Conservation (phyloP, 1,140 invertebrate species). For the Alviniconcha marisindica region DNA sequence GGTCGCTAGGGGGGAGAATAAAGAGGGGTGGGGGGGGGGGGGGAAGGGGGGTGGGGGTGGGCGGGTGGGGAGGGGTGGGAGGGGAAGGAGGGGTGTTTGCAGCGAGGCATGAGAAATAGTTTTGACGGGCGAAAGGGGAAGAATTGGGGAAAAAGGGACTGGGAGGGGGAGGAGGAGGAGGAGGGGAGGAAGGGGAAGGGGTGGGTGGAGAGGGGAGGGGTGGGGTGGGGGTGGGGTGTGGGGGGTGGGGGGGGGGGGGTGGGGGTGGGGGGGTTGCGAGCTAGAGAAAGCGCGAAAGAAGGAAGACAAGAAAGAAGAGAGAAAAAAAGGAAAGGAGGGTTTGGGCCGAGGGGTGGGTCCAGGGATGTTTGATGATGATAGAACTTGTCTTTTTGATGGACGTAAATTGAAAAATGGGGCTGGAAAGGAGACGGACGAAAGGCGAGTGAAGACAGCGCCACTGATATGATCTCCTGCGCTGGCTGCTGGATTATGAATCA, state of each 20-base stretch:
- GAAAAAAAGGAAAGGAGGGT: too few species aligned
- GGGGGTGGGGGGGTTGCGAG: too few species aligned
- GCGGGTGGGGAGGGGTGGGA: background rate
- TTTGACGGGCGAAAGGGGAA: conserved; percentile 32
- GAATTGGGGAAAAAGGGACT: background rate
- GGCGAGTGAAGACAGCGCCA: conserved; percentile 4
- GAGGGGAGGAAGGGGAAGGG: background rate
- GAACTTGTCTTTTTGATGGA: conserved; percentile 31
- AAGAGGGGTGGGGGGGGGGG: background rate
- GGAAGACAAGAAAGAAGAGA: too few species aligned
- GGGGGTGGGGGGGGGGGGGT: too few species aligned
- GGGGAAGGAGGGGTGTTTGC: background rate
- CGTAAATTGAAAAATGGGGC: conserved; percentile 33
- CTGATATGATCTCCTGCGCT: conserved; percentile 12
- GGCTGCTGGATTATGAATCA: conserved; percentile 17
- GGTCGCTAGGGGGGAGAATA: background rate
- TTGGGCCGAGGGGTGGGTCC: too few species aligned
- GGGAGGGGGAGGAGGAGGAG: background rate
- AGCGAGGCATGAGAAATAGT: conserved; percentile 32
- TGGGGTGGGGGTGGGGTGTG: background rate
- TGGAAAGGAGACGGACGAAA: background rate
- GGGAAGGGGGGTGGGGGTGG: background rate
- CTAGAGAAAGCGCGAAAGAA: too few species aligned
- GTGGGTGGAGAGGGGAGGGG: background rate
- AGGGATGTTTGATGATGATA: conserved; percentile 13